Conservation (phyloP, 2,888 invertebrate genomes). For the Drosophila ezoana region DNA sequence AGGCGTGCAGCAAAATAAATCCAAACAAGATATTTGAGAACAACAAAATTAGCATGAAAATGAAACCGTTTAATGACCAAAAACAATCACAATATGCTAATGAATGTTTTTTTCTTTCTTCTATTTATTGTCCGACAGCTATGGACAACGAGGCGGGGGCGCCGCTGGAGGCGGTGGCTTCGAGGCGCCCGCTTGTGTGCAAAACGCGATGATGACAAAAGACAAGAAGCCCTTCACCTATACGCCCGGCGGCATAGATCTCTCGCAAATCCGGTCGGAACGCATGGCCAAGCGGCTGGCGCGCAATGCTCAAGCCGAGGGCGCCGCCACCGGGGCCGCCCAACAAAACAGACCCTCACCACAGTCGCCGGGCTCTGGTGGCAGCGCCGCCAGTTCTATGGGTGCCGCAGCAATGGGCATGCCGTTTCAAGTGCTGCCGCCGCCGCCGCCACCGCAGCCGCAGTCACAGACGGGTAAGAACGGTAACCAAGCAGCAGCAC, state of each 20-base stretch:
- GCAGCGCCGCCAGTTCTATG: slow-evolving; percentile 84
- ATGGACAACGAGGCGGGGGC: slow-evolving; percentile 84
- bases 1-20: slow-evolving; percentile 27
- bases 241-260: slow-evolving; percentile 95
- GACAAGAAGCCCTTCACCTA: slow-evolving; percentile 99
- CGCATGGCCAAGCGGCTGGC: slow-evolving; percentile 92
- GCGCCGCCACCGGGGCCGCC: slow-evolving; percentile 87
- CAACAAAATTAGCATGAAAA: slow-evolving; percentile 58
- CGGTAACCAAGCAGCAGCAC: slow-evolving; percentile 84
- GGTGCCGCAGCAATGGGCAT: slow-evolving; percentile 78
- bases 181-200: slow-evolving; percentile 95
- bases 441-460: slow-evolving; percentile 85
- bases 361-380: slow-evolving; percentile 72
- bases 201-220: slow-evolving; percentile 97
- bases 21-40: slow-evolving; percentile 10
- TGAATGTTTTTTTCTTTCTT: slow-evolving; percentile 9
- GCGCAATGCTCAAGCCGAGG: slow-evolving; percentile 90
- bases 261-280: slow-evolving; percentile 95
- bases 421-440: slow-evolving; percentile 80
- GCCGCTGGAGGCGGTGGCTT: slow-evolving; percentile 75
- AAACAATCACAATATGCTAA: slow-evolving; percentile 38
- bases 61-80: slow-evolving; percentile 30
- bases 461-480: slow-evolving; percentile 78
- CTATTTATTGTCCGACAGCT: slow-evolving; percentile 56
- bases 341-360: slow-evolving; percentile 85